Conservation (phyloP, 2,888 invertebrate genomes). For the Papilio demoleus region DNA sequence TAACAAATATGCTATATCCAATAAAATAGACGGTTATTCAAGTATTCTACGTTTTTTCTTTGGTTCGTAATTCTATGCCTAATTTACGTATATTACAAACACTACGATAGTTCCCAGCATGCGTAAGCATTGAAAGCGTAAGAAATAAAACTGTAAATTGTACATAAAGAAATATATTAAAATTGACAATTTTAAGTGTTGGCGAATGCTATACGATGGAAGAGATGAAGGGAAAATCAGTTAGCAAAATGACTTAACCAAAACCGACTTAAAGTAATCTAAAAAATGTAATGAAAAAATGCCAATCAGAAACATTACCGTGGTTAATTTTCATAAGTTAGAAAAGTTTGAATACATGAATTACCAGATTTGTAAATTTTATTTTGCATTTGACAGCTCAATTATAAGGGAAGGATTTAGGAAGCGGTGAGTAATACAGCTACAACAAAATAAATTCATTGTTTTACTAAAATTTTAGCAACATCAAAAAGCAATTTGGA, state of each 20-base stretch:
- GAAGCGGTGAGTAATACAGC: neutral
- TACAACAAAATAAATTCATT: neutral
- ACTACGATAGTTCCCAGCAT: too few relatives aligned
- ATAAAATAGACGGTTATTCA: too few relatives aligned
- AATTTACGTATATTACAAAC: too few relatives aligned
- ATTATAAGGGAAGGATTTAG: neutral
- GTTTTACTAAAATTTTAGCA: neutral
- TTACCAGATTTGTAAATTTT: neutral
- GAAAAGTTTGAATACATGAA: neutral
- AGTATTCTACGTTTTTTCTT: too few relatives aligned
- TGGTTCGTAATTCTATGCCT: too few relatives aligned
- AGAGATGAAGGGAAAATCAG: too few relatives aligned
- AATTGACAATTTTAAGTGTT: too few relatives aligned
- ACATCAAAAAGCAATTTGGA: neutral
- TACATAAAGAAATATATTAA: too few relatives aligned
- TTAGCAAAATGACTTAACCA: neutral
- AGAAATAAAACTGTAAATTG: too few relatives aligned
- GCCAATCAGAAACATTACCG: neutral
- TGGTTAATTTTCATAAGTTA: neutral
- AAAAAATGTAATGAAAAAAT: neutral
- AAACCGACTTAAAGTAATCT: neutral
- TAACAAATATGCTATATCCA: too few relatives aligned
- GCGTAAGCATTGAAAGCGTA: too few relatives aligned
- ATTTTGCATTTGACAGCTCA: slow-evolving; percentile 2
- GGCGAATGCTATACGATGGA: too few relatives aligned